Evolutionary conservation across 2,113 vertebrate genomes (phyloP), one percentile per base, ranked within the genome.

Genomic region (Scomber scombrus): DNA sequence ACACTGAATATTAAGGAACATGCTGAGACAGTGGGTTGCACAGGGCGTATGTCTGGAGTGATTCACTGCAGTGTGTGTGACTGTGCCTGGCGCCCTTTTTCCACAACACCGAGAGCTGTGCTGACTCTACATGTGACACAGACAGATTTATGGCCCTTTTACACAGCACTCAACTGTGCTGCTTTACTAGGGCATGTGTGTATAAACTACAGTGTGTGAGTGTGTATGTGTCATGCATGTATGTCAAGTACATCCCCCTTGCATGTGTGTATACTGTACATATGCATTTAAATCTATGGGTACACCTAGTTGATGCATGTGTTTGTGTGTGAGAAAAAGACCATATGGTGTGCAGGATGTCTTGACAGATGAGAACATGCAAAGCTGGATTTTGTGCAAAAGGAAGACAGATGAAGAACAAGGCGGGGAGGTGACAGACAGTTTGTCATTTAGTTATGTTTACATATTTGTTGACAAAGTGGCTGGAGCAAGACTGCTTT

Each of bases 71-170:
- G 18, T 72, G 80, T 16, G 5, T 79, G 65, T 71, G 45, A 84
- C 50, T 61, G 56, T 10, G 26, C 78, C 87, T 89, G 70, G 88
- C 78, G 60, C 88, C 81, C 15, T 55, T 78, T 54, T 81, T 90
- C 85, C 69, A 90, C 73, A 90, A 86, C 89, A 89, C 57, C 75
- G n/a, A 64, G 75, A 73, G 78, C 75, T 62, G 62, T 81, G 78
- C 72, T 77, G 90, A 92, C 76, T 84, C 70, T 65, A 61, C 79
- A 85, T 81, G 61, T 46, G 80, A 90, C 80, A 85, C 50, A 55
- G 43, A 75, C 78, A 91, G 82, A 91, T 94, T 93, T 86, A 88
- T 80, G 68, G 40, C 13, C 18, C 14, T 85, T 86, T 77, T 81
- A 78, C n/a, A 19, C 72, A 63, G 69, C 71, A 68, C 74, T 86